Percentiles rank a stretch among this genome's conserved stretches.
Conservation (phyloP, 2,888 invertebrate genomes). For the Cartodere bifasciata region DNA sequence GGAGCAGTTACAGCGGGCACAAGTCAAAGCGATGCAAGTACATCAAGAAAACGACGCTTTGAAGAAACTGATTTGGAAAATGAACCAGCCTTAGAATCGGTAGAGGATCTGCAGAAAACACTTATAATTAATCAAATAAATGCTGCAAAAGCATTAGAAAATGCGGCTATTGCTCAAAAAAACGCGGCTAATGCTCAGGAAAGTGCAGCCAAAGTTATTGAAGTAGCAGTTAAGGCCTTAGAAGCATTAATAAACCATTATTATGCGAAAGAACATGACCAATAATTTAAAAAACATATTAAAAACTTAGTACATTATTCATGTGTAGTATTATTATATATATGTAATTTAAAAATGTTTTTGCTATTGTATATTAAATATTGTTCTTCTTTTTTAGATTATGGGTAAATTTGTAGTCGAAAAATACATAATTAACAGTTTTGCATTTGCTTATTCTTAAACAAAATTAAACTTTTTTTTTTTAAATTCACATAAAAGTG, state of each 20-base stretch:
- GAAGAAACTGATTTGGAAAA: conserved; percentile 6
- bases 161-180: conserved; percentile 7
- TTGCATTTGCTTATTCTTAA: too few relatives aligned
- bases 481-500: too few relatives aligned
- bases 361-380: too few relatives aligned
- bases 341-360: too few relatives aligned
- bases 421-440: too few relatives aligned
- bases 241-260: conserved; percentile 5
- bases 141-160: conserved; percentile 8
- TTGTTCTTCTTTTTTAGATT: neutral
- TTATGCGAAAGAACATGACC: conserved; percentile 5
- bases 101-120: conserved; percentile 5
- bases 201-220: conserved; percentile 7
- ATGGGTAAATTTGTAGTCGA: too few relatives aligned
- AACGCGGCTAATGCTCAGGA: conserved; percentile 7
- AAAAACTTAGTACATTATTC: too few relatives aligned
- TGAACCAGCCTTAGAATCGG: too few relatives aligned
- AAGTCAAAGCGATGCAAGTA: conserved; percentile 3
- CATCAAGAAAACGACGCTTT: conserved; percentile 1
- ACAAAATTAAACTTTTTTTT: too few relatives aligned
- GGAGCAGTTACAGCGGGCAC: neutral
- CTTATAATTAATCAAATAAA: too few relatives aligned
- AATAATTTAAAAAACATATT: too few relatives aligned
- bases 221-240: conserved; percentile 4
- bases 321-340: too few relatives aligned